Evolutionary conservation across 2,113 vertebrate genomes (phyloP).

Genomic region (Myiozetetes cayanensis): DNA sequence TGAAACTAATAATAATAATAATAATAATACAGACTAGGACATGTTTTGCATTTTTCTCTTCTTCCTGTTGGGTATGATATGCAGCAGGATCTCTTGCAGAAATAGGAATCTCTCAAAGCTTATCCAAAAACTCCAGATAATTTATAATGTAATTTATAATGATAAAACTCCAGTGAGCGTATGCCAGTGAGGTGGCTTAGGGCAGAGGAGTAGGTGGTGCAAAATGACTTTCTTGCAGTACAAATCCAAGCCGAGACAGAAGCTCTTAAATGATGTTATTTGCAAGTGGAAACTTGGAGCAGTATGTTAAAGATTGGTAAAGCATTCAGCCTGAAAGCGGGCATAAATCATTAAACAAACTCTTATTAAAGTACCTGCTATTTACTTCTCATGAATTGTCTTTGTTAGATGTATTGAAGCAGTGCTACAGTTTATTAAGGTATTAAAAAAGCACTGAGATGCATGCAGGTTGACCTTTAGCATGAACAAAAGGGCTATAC

Average conservation of each 20-base stretch:
- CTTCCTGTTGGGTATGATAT: neutral
- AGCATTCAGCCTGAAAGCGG: neutral
- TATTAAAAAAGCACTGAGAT: neutral
- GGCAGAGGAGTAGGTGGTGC: neutral
- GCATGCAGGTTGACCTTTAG: neutral
- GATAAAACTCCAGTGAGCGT: neutral
- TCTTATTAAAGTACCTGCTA: neutral
- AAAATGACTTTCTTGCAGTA: neutral
- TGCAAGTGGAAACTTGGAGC: neutral
- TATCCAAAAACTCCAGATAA: neutral
- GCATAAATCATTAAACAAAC: neutral
- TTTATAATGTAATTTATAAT: neutral
- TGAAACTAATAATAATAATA: neutral
- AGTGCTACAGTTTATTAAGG: neutral
- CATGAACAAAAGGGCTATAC: neutral
- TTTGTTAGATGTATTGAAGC: neutral
- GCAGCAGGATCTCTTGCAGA: neutral
- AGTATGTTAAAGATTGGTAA: neutral
- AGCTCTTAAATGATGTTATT: neutral
- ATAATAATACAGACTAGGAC: neutral
- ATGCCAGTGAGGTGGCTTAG: neutral
- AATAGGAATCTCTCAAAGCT: neutral
- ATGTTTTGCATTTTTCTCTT: neutral
- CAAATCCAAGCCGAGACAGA: neutral
- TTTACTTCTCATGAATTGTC: neutral